Evolutionary conservation across 2,113 vertebrate genomes (phyloP).

Genomic region (Muscicapa adusta): DNA sequence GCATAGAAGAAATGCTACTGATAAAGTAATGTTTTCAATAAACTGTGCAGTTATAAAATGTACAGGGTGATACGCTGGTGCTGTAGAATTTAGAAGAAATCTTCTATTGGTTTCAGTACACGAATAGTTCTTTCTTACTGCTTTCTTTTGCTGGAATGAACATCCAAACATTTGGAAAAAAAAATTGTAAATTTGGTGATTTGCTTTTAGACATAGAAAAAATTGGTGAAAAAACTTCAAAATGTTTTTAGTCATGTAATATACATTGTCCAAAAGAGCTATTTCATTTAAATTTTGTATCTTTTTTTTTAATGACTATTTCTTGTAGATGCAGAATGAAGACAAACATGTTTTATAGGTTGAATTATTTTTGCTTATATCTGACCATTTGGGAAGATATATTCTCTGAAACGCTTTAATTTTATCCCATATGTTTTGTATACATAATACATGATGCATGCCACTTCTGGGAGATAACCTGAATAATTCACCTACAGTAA

Average conservation of each 20-base stretch:
- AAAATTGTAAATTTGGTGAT: not conserved
- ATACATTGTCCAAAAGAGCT: not conserved
- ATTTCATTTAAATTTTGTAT: not conserved
- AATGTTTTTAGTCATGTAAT: not conserved
- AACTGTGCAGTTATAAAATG: not conserved
- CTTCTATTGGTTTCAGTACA: not conserved
- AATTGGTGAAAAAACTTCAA: not conserved
- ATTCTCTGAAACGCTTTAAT: not conserved
- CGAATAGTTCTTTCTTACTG: not conserved
- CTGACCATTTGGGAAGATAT: not conserved
- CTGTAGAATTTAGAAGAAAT: not conserved
- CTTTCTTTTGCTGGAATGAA: not conserved
- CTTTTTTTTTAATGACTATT: not conserved
- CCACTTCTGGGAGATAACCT: constrained; percentile 27
- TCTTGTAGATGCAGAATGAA: not conserved
- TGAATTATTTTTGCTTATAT: not conserved
- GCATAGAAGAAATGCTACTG: not conserved
- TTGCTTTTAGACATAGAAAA: not conserved
- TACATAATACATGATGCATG: constrained; percentile 42
- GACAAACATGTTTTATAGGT: not conserved
- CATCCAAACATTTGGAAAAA: not conserved
- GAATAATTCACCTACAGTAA: constrained; percentile 51
- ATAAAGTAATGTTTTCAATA: not conserved
- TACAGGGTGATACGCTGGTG: not conserved
- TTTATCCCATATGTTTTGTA: constrained; percentile 9